These are phyloP conservation scores for Calliphora vicina DNA, from an alignment of 1,140 invertebrate genomes.

Conservation along the genomic window DNA sequence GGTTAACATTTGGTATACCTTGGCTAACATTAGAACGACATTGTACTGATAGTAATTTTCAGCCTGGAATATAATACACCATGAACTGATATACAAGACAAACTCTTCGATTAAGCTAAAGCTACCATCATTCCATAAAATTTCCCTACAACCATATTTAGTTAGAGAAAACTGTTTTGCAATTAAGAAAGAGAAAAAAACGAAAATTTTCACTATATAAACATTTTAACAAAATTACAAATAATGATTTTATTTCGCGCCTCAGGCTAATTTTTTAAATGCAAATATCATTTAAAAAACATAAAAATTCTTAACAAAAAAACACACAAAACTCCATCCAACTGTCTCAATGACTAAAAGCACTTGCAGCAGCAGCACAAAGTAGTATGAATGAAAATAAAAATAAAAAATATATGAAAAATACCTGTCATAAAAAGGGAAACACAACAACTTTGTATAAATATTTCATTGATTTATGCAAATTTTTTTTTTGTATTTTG, in stretches of 20 bases:
- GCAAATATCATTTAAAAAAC: background rate
- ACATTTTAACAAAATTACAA: background rate
- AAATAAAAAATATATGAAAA: background rate
- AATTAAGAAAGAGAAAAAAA: background rate
- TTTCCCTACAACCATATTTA: no score
- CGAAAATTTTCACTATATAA: background rate
- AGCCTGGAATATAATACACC: background rate
- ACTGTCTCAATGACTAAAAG: no score
- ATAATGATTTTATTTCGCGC: background rate
- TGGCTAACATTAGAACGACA: no score
- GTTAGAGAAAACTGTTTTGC: background rate
- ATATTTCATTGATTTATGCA: constrained; percentile 31
- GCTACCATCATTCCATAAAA: no score
- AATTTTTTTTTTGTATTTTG: constrained; percentile 19
- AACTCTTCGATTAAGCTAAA: no score
- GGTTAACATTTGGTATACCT: no score
- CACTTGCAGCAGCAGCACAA: no score
- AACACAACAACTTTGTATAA: constrained; percentile 10
- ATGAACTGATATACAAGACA: background rate
- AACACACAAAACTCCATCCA: no score
- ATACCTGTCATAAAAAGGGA: constrained; percentile 3
- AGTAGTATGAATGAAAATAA: no score
- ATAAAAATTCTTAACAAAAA: background rate
- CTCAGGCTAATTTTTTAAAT: background rate
- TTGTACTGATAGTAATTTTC: background rate